Conservation (phyloP, 2,888 invertebrate genomes). For the Saturnia pavonia region DNA sequence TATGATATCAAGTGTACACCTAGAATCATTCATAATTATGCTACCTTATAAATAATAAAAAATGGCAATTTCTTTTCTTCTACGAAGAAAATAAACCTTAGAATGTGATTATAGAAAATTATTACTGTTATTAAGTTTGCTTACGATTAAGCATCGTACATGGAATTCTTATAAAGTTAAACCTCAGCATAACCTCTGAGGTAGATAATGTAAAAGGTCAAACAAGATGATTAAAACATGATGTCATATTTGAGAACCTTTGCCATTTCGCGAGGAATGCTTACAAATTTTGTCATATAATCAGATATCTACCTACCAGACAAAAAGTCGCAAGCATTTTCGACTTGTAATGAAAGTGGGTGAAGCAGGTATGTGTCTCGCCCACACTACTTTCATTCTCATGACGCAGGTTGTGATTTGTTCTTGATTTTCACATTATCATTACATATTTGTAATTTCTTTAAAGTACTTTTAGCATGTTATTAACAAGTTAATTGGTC, state of each 20-base stretch:
- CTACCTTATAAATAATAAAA: too few relatives aligned
- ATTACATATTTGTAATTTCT: constrained; percentile 1
- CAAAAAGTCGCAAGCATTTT: constrained; percentile 14
- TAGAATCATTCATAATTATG: too few relatives aligned
- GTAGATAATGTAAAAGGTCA: neutral
- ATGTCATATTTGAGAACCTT: neutral
- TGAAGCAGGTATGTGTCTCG: constrained; percentile 15
- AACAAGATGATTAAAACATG: neutral
- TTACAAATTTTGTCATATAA: constrained; percentile 3
- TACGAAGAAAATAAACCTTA: too few relatives aligned
- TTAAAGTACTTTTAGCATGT: neutral
- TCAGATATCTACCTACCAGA: constrained; percentile 9
- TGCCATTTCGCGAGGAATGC: neutral
- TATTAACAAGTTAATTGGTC: neutral
- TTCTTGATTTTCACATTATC: constrained; percentile 11
- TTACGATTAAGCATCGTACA: neutral
- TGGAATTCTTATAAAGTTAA: neutral
- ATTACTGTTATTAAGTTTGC: neutral
- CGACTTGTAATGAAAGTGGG: constrained; percentile 12
- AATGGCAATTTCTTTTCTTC: too few relatives aligned
- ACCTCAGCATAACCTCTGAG: neutral
- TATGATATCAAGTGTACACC: too few relatives aligned
- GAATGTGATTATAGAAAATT: too few relatives aligned
- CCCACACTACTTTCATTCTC: constrained; percentile 16
- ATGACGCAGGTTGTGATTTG: constrained; percentile 12